Base-by-base conservation (phyloP, 2,888 invertebrate species). In the Drosophila nr. perissopoda region DNA sequence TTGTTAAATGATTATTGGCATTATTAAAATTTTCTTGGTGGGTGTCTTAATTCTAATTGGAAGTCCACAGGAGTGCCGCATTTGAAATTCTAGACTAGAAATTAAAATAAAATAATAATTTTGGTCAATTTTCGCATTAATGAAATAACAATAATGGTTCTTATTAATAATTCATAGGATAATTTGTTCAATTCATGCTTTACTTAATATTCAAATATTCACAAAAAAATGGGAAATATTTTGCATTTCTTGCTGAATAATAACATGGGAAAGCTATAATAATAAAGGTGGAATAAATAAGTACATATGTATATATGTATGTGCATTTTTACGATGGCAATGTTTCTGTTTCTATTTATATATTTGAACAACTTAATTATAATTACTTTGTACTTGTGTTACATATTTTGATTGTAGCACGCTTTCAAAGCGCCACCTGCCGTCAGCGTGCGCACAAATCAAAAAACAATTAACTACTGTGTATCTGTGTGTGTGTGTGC, bases 351-450 rank as follows among this genome's bases (percentile, higher is more conserved):
- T 27, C 16, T 46, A 46, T 25, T 46, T 46, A 16, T 46, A 27
- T 25, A 16, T 46, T 46, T 46, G 21, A 25, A 8, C 21, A 16
- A 25, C 16, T 46, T 25, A 4, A 16, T 46, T 46, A 46, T 25
- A 25, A 16, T 25, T 0, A 8, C 16, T 46, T 46, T 46, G 21
- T 11, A 13, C 16, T 46, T 46, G 25, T 46, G 8, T 46, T 46
- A 4, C 46, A 51, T 49, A 29, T 48, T 66, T 62, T 64, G 46
- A 31, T 38, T 2, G 48, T 25, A 68, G 82, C 79, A 82, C 79
- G 76, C 83, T 74, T 69, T 40, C 5, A 42, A 29, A 64, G 58
- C 65, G 58, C 83, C 88, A 76, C 86, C 76, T 89, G 83, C 88
- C 64, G 88, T 10, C 58, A 16, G 51, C 33, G 57, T 36, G 29